Evolutionary conservation across 2,888 invertebrate species (phyloP), one percentile per base, ranked within the genome.

Genomic region (Chaetogeoica ovagalla): DNA sequence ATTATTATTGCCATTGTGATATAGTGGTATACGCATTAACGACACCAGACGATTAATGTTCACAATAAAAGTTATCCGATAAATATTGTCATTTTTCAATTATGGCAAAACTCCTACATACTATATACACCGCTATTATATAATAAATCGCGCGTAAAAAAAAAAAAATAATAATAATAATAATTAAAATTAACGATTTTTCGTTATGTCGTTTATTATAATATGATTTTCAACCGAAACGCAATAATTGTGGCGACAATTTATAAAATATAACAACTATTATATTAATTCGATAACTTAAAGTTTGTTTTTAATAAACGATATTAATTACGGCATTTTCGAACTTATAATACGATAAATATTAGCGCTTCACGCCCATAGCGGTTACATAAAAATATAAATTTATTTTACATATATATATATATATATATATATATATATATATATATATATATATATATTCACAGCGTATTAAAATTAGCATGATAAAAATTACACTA

Each of bases 41-140:
- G 19, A 15, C 48, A 2, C 1, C 13, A n/a, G 52, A 63, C 70
- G 57, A 70, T 70, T 70, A 59, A 62, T 73, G 48, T 73, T 73
- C 23, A 73, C n/a, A 3, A 37, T 43, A 73, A 62, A 63, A 62
- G 30, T 73, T 62, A 15, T 73, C 17, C 62, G 30, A 73, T 73
- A 73, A 73, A 73, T 30, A 30, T 73, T 62, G 62, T 60, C n/a
- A 23, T 72, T 60, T 72, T 43, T 60, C 60, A 23, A 71, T 71
- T 23, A 39, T 60, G 43, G 21, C 8, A 21, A 43, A 55, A 37
- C 21, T 39, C 19, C 37, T 15, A 39, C 37, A 30, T 37, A 30
- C 4, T 30, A 30, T 30, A 9, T 9, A 13, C 37, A n/a, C n/a
- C 37, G 3, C 21, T 66, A 48, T 66, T 43, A 15, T 43, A 43